Evolutionary conservation across 2,888 invertebrate species (phyloP), one percentile per base, ranked within the genome.

Genomic region (Pollenia labialis): DNA sequence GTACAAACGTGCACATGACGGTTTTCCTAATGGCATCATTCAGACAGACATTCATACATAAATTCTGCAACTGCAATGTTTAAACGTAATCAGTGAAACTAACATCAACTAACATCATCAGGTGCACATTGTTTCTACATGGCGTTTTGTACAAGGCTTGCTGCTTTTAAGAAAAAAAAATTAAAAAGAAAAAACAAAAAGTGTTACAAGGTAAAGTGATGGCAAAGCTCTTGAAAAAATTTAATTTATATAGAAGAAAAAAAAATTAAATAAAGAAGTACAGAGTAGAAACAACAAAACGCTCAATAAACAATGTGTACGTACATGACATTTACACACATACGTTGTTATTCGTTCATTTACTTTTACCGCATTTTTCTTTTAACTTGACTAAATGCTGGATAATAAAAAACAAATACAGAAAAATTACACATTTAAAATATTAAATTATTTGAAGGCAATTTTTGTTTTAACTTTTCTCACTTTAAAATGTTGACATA

Each of bases 151-250:
- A 68, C 44, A 32, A 32, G 32, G 42, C 58, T 68, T 83, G 46
- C 77, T 77, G 77, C 72, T 68, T 60, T 66, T 42, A 48, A 82
- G 76, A 75, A 32, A 69, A 54, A 46, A 60, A 54, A 62, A 54
- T 32, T 0, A 40, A 54, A 48, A 64, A 72, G 8, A 14, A 44
- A 69, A 62, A 69, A 50, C 46, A 74, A 79, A 81, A 72, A 85
- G 85, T 82, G 79, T 86, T 86, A 85, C 85, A 85, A 85, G 85
- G 82, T 82, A 79, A 85, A 82, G 74, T 71, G 82, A 68, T 85
- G 76, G 81, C 85, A 81, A 81, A 81, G 81, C 77, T 74, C 81
- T 85, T 81, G 77, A 85, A 85, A 71, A 68, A 60, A 32, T 32
- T 58, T 40, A 46, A 72, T 56, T 48, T 66, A 44, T 76, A 56